Conservation (phyloP, 2,113 vertebrate species). For the Phoenicopterus ruber region DNA sequence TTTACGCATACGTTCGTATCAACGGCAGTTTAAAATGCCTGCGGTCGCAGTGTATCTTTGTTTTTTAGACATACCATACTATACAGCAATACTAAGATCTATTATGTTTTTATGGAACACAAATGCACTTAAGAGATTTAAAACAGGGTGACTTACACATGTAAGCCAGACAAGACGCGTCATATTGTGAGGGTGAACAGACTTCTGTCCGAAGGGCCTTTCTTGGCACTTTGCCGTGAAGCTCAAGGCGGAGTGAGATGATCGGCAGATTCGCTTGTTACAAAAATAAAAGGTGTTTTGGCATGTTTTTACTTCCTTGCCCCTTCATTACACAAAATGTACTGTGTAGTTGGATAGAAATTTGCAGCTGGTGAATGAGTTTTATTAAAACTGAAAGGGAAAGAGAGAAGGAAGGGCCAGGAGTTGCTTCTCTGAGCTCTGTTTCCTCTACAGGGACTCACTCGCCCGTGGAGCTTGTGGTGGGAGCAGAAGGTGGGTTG, state of each 20-base stretch:
- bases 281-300: neutral
- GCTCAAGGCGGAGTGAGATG: neutral
- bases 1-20: rapidly evolving
- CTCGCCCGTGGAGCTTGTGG: neutral
- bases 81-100: neutral
- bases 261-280: neutral
- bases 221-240: neutral
- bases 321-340: neutral
- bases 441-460: neutral
- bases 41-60: neutral
- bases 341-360: neutral
- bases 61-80: neutral
- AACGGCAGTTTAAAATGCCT: neutral
- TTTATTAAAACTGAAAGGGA: neutral
- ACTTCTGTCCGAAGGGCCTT: neutral
- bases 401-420: neutral
- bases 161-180: neutral
- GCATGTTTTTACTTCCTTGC: neutral
- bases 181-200: neutral
- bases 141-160: neutral
- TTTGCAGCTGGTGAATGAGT: neutral
- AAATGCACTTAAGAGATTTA: neutral
- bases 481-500: no score
- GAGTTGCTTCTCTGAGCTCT: neutral
- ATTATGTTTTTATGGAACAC: neutral